These are phyloP conservation scores for Rhynchonema sp. DNA, from an alignment of 2,888 invertebrate genomes.

Conservation along the genomic window DNA sequence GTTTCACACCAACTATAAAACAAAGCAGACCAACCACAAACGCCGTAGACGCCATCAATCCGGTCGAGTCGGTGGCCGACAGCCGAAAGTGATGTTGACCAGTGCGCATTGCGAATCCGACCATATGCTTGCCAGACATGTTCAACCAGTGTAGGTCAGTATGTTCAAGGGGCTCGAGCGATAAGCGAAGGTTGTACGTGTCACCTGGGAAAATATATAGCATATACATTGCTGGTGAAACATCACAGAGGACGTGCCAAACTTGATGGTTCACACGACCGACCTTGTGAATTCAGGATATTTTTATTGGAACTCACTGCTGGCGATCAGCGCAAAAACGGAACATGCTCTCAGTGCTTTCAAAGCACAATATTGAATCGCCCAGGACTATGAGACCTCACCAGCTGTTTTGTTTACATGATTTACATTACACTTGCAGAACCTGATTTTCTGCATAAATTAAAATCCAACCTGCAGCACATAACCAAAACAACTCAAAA, in stretches of 20 bases:
- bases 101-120: not conserved
- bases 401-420: too few species aligned
- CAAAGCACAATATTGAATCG: too few species aligned
- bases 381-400: too few species aligned
- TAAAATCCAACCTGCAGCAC: too few species aligned
- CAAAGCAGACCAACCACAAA: not conserved
- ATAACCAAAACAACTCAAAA: too few species aligned
- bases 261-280: not conserved
- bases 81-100: slow-evolving; percentile 1
- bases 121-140: not conserved
- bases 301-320: too few species aligned
- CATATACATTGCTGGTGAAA: not conserved
- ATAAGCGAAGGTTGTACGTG: not conserved
- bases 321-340: too few species aligned
- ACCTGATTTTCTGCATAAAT: too few species aligned
- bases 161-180: not conserved
- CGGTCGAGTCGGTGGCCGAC: slow-evolving; percentile 1
- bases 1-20: too few species aligned
- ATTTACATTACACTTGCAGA: too few species aligned
- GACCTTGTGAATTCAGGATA: too few species aligned
- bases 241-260: not conserved
- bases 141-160: not conserved
- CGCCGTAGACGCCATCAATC: not conserved
- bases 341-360: too few species aligned
- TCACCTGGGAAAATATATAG: not conserved